Evolutionary conservation across 2,797 vertebrate genomes (phyloP), one percentile per base, ranked within the genome.

Genomic region (Paratrypauchen microcephalus): DNA sequence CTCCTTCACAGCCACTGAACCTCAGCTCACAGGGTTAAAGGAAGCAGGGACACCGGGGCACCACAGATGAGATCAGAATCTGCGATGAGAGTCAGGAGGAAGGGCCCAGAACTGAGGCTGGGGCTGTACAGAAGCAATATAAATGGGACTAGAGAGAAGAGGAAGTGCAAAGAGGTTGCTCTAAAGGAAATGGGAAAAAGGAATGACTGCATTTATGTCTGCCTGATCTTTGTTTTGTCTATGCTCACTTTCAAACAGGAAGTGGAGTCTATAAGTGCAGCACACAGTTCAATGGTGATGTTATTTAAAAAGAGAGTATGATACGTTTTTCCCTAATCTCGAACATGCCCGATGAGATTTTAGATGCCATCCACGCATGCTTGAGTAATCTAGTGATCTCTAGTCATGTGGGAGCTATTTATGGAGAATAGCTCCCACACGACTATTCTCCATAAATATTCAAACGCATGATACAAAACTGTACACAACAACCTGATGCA

Each of bases 21-120:
- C 87, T 68, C 76, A 83, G 83, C 86, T 73, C 81, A 78, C 88
- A 84, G 88, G 91, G 92, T 92, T 92, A 92, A 91, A 91, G 80
- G 79, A 88, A 79, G 61, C 66, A 78, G 82, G 78, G 79, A 81
- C 76, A 83, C 78, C 76, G 89, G 85, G 83, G 76, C 79, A 86
- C 65, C 21, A 57, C 23, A 30, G 66, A 88, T 65, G 80, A 79
- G 68, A 63, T 36, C 73, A 59, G 89, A 92, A 91, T 93, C 64
- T 78, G 71, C 73, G 80, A 91, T 89, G 81, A 88, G 74, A 70
- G 81, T 4, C 28, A 81, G n/a, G 8, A 74, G 75, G 77, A 72
- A 70, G 28, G 65, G 57, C 65, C 1, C 1, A 70, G 77, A 76
- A 32, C 28, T n/a, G 23, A 66, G 65, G 75, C 70, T 69, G 74